phyloP scores from a whole-genome alignment of 2,888 invertebrate genomes.

The Tiliacea aurago region DNA sequence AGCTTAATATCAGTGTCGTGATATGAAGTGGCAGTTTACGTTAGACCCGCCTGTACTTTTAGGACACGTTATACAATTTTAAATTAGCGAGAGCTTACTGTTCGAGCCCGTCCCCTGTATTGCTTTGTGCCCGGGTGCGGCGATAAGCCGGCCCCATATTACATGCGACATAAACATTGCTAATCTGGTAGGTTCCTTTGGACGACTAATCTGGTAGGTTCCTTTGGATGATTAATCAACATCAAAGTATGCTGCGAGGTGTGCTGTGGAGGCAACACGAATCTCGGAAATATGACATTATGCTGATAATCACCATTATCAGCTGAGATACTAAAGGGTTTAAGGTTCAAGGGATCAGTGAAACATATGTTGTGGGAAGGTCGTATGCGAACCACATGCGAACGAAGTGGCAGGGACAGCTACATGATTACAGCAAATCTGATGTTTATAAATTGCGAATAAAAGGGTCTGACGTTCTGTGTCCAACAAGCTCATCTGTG shows the following conservation, averaged over 20 bases:
- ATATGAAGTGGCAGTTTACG: background rate
- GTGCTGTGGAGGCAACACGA: background rate
- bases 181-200: too few relatives aligned
- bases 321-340: background rate
- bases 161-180: background rate
- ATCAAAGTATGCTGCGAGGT: background rate
- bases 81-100: too few relatives aligned
- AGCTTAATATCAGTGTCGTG: conserved; percentile 9
- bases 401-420: background rate
- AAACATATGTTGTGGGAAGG: background rate
- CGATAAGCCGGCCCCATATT: too few relatives aligned
- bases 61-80: background rate
- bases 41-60: background rate
- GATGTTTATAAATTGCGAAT: background rate
- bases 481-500: conserved; percentile 7
- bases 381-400: background rate
- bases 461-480: conserved; percentile 12
- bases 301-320: background rate
- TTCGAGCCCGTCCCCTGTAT: too few relatives aligned
- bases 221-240: background rate
- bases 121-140: too few relatives aligned
- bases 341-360: background rate
- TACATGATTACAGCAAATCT: background rate
- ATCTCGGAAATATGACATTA: background rate
- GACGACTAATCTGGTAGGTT: background rate